Percentiles rank a stretch among this genome's conserved stretches.
These are phyloP conservation scores for Columba livia DNA, from an alignment of 2,113 vertebrate genomes.

Conservation along the genomic window DNA sequence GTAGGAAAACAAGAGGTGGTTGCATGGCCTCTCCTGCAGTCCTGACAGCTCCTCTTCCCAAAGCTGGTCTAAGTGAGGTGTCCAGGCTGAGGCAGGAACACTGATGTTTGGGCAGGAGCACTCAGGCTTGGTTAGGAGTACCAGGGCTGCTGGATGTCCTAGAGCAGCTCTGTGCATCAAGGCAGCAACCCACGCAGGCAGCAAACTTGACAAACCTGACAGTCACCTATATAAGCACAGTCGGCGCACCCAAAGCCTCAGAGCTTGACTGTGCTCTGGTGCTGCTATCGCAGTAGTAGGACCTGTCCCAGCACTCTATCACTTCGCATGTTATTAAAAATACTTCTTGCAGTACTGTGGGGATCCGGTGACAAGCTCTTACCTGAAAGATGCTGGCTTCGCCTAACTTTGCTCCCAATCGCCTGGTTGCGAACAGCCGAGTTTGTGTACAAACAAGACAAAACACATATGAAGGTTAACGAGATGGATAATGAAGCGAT, in stretches of 20 bases:
- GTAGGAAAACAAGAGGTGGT: not conserved
- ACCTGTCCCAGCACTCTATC: not conserved
- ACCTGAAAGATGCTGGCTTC: not conserved
- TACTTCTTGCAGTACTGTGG: not conserved
- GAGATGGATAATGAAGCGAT: not conserved
- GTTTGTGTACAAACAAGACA: not conserved
- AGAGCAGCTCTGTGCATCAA: not conserved
- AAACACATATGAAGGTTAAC: not conserved
- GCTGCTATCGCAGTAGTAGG: no score
- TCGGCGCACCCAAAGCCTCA: not conserved
- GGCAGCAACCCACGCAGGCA: not conserved
- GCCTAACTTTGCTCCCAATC: not conserved
- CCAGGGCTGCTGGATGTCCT: not conserved
- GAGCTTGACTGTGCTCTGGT: not conserved
- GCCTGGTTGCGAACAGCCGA: not conserved
- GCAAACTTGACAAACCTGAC: not conserved
- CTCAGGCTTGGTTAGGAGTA: not conserved
- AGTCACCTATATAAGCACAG: accelerated
- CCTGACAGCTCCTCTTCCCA: not conserved
- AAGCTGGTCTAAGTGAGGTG: not conserved
- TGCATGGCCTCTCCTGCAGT: not conserved
- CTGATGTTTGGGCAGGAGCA: not conserved
- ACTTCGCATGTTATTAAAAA: not conserved
- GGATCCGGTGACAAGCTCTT: not conserved
- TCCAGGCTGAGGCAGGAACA: not conserved